Percentiles rank a stretch among this genome's conserved stretches.
These are phyloP conservation scores for Arrhopalites spinosus DNA, from an alignment of 2,888 invertebrate genomes.

Conservation along the genomic window DNA sequence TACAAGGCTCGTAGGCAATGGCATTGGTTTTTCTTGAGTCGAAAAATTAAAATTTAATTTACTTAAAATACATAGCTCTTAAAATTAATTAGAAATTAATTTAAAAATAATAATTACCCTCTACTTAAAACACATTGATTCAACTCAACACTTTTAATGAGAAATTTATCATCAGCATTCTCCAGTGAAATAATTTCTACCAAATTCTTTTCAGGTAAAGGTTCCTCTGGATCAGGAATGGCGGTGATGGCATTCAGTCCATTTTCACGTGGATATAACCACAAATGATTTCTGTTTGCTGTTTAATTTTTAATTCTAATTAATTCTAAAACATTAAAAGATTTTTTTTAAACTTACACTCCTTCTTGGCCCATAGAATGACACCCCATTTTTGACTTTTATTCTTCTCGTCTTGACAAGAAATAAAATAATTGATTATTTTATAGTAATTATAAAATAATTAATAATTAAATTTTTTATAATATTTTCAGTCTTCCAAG, in stretches of 20 bases:
- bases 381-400: constrained; percentile 35
- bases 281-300: constrained; percentile 18
- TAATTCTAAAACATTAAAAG: background rate
- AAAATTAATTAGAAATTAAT: background rate
- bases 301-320: background rate
- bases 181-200: constrained; percentile 25
- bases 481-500: too few relatives aligned
- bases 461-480: too few relatives aligned
- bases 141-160: constrained; percentile 20
- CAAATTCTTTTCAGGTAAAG: constrained; percentile 34
- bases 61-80: background rate
- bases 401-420: constrained; percentile 19
- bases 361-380: constrained; percentile 28
- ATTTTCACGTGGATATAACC: constrained; percentile 34
- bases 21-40: constrained; percentile 15
- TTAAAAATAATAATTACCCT: constrained; percentile 14
- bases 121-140: constrained; percentile 29
- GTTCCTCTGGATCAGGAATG: constrained; percentile 32
- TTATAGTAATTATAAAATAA: too few relatives aligned
- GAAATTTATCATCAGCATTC: constrained; percentile 13
- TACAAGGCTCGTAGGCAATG: constrained; percentile 30
- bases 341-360: constrained; percentile 13
- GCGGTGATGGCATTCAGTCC: constrained; percentile 33
- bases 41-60: background rate
- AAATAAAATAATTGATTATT: too few relatives aligned